Percentiles rank a stretch among this genome's conserved stretches.
These are phyloP conservation scores for Actias luna DNA, from an alignment of 2,888 invertebrate species.

Conservation along the genomic window DNA sequence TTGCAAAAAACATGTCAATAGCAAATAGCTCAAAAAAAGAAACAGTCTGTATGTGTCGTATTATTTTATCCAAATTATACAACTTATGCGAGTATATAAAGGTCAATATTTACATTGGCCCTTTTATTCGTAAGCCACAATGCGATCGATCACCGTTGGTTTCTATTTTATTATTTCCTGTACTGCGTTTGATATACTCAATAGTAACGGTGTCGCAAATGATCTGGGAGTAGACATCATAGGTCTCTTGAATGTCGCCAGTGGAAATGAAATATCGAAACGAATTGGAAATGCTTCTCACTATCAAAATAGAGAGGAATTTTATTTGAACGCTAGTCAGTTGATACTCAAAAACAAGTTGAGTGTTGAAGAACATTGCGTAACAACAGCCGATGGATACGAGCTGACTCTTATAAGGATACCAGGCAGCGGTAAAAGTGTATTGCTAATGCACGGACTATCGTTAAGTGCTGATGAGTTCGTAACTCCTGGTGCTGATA, in stretches of 20 bases:
- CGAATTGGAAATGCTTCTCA: neutral
- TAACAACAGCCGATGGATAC: conserved; percentile 37
- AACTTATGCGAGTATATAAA: neutral
- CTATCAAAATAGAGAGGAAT: conserved; percentile 19
- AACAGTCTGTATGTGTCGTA: neutral
- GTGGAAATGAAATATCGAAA: neutral
- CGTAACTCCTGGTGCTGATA: conserved; percentile 82
- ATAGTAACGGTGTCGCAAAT: neutral
- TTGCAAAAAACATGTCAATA: no score
- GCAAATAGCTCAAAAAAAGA: no score
- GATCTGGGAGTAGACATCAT: neutral
- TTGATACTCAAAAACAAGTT: conserved; percentile 24
- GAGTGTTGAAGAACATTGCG: conserved; percentile 24
- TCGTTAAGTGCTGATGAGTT: conserved; percentile 86
- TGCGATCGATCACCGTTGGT: neutral
- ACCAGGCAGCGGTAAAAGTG: conserved; percentile 47
- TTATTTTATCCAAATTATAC: neutral
- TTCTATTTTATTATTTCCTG: neutral
- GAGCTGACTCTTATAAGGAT: conserved; percentile 29
- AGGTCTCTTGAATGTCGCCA: neutral
- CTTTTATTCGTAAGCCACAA: neutral
- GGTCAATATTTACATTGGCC: neutral
- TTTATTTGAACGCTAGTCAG: conserved; percentile 25
- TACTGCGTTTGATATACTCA: neutral
- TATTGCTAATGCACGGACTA: conserved; percentile 88